Percentiles rank a stretch among this genome's conserved stretches.
Conservation (phyloP, 2,113 vertebrate genomes). For the Ictalurus furcatus region DNA sequence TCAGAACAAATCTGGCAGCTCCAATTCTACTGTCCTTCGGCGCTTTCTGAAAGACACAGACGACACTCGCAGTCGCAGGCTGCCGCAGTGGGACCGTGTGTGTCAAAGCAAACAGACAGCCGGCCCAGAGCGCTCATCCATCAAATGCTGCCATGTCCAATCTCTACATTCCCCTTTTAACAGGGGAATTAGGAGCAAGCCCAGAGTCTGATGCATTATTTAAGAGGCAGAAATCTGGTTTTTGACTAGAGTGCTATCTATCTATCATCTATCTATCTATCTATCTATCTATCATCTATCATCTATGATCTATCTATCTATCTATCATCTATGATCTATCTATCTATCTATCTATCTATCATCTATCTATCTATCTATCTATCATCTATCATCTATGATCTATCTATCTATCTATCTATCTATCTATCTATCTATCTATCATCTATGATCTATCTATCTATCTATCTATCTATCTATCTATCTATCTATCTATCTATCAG, state of each 20-base stretch:
- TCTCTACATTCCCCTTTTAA: slow-evolving; percentile 46
- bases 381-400: neutral
- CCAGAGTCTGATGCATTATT: slow-evolving; percentile 79
- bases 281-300: neutral
- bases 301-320: neutral
- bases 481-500: neutral
- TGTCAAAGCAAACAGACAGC: slow-evolving; percentile 22
- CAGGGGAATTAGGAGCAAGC: slow-evolving; percentile 62
- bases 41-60: slow-evolving; percentile 44
- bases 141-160: slow-evolving; percentile 58
- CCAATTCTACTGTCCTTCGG: slow-evolving; percentile 43
- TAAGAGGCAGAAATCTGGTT: slow-evolving; percentile 76
- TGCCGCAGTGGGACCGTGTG: slow-evolving; percentile 35
- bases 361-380: neutral
- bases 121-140: slow-evolving; percentile 64
- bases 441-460: neutral
- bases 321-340: neutral
- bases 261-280: slow-evolving; percentile 10
- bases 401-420: neutral
- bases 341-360: neutral
- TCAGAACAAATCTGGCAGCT: slow-evolving; percentile 32
- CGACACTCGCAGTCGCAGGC: slow-evolving; percentile 41
- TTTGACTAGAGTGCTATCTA: neutral
- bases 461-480: neutral
- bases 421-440: neutral